These are phyloP conservation scores for Stegana nigrithorax DNA, from an alignment of 2,888 invertebrate genomes.

Conservation along the genomic window DNA sequence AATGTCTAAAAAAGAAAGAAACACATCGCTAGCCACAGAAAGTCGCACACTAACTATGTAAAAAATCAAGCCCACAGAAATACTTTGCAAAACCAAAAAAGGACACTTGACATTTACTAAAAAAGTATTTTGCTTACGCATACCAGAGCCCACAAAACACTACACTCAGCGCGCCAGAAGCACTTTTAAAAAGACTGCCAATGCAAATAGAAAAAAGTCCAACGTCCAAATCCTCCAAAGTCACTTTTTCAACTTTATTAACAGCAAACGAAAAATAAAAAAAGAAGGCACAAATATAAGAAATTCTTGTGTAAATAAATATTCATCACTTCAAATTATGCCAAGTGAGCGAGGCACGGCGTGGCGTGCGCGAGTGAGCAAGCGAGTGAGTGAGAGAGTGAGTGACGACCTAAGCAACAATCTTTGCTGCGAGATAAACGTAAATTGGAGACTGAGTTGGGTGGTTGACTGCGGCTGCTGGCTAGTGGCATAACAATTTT, in stretches of 20 bases:
- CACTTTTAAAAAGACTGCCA: constrained; percentile 43
- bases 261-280: not conserved
- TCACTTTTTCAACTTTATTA: not conserved
- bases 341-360: not conserved
- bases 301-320: constrained; percentile 60
- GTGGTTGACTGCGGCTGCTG: too few relatives aligned
- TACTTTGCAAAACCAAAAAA: constrained; percentile 28
- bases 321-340: constrained; percentile 58
- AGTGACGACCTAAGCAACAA: constrained; percentile 4
- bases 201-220: constrained; percentile 51
- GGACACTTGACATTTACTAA: constrained; percentile 51
- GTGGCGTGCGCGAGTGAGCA: too few relatives aligned
- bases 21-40: too few relatives aligned
- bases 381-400: not conserved
- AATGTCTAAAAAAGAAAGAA: too few relatives aligned
- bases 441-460: constrained; percentile 42
- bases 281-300: constrained; percentile 18
- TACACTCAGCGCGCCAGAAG: constrained; percentile 23
- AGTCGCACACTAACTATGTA: not conserved
- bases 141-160: constrained; percentile 1
- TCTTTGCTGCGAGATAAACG: too few relatives aligned
- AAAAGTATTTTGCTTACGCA: not conserved
- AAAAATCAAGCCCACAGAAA: not conserved
- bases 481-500: too few relatives aligned
- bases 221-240: too few relatives aligned